Evolutionary conservation across 2,113 vertebrate species (phyloP).

Genomic region (Formicarius rufipectus): DNA sequence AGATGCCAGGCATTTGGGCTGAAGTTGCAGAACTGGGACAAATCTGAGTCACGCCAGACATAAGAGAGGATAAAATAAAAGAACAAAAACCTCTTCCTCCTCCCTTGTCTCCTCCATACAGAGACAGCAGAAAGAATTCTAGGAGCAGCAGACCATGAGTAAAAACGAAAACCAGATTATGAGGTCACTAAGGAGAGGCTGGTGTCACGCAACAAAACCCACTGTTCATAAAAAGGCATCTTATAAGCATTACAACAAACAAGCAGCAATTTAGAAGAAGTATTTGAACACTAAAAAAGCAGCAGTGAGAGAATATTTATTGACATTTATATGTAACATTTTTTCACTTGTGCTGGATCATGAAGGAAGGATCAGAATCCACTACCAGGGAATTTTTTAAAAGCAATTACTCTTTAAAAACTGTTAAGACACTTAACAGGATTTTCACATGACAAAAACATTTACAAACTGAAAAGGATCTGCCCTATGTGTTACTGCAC

Average conservation of each 20-base stretch:
- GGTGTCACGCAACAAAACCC: background rate
- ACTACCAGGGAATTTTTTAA: background rate
- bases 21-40: background rate
- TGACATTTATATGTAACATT: background rate
- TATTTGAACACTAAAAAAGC: background rate
- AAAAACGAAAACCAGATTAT: background rate
- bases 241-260: background rate
- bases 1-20: background rate
- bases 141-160: background rate
- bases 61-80: background rate
- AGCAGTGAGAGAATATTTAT: background rate
- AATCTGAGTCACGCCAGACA: background rate
- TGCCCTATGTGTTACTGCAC: background rate
- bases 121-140: background rate
- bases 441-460: background rate
- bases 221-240: background rate
- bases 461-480: background rate
- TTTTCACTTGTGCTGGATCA: background rate
- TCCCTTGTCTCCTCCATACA: background rate
- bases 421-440: background rate
- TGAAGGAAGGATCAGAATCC: background rate
- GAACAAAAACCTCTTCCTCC: background rate
- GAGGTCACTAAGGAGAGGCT: background rate
- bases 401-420: background rate
- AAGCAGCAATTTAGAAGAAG: background rate